Conservation (phyloP, 2,888 invertebrate genomes). For the Podotricha telesiphe region DNA sequence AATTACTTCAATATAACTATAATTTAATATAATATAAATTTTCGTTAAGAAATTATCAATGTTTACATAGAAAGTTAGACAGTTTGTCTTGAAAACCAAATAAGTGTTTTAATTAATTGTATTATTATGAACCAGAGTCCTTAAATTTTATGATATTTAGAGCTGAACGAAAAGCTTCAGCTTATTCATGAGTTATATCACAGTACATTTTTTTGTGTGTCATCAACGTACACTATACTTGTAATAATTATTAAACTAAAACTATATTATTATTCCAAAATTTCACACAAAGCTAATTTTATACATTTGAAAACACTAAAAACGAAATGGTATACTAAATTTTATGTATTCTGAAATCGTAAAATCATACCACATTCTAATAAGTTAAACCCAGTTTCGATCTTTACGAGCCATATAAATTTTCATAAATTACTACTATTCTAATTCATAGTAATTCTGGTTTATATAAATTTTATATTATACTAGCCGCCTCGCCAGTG, state of each 20-base stretch:
- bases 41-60: background rate
- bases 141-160: background rate
- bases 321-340: background rate
- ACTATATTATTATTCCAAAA: background rate
- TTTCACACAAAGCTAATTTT: background rate
- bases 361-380: background rate
- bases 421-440: background rate
- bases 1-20: conserved; percentile 1
- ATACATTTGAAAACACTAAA: background rate
- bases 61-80: background rate
- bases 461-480: background rate
- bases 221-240: background rate
- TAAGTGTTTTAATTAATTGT: background rate
- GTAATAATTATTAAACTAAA: background rate
- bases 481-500: no score
- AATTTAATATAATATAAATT: background rate
- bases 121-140: background rate
- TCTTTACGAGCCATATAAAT: background rate
- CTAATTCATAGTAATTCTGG: background rate
- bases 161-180: no score
- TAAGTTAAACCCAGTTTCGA: background rate
- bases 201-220: no score
- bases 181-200: background rate
- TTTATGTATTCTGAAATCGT: conserved; percentile 3
- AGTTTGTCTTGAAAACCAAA: background rate